These are phyloP conservation scores for Nasonia giraulti DNA, from an alignment of 1,140 invertebrate species.

Conservation along the genomic window DNA sequence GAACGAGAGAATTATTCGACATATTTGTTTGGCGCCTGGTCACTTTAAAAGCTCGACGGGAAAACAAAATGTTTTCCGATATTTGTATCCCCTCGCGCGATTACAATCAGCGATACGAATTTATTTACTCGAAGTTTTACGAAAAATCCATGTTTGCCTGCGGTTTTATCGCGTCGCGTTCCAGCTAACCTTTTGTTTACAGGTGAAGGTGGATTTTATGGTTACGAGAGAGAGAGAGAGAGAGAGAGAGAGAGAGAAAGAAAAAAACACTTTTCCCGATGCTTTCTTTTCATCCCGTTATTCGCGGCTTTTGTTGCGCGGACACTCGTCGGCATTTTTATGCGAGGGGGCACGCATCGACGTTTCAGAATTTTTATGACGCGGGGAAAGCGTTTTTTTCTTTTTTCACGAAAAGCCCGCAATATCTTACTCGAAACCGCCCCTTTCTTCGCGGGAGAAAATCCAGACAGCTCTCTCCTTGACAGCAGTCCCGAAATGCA, in stretches of 20 bases:
- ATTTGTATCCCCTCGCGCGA: neutral
- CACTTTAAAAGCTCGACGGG: too few relatives aligned
- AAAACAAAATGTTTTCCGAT: neutral
- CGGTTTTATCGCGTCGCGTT: neutral
- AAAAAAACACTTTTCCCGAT: conserved; percentile 25
- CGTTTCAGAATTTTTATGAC: conserved; percentile 35
- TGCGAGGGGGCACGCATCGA: conserved; percentile 12
- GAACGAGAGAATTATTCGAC: neutral
- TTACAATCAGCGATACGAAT: neutral
- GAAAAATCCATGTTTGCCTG: neutral
- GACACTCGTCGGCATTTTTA: conserved; percentile 20
- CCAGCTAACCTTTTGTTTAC: neutral
- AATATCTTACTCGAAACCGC: neutral
- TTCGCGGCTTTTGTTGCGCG: conserved; percentile 18
- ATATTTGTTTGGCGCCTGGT: neutral
- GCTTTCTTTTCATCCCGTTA: conserved; percentile 7
- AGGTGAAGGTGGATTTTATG: neutral
- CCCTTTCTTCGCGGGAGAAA: conserved; percentile 6
- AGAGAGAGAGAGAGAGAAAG: neutral
- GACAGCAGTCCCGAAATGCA: conserved; percentile 3
- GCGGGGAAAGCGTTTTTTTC: neutral
- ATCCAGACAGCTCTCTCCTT: neutral
- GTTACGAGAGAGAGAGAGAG: neutral
- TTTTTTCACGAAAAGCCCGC: neutral
- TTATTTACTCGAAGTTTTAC: neutral